Evolutionary conservation across 2,113 vertebrate species (phyloP).

Genomic region (Eulemur macaco): DNA sequence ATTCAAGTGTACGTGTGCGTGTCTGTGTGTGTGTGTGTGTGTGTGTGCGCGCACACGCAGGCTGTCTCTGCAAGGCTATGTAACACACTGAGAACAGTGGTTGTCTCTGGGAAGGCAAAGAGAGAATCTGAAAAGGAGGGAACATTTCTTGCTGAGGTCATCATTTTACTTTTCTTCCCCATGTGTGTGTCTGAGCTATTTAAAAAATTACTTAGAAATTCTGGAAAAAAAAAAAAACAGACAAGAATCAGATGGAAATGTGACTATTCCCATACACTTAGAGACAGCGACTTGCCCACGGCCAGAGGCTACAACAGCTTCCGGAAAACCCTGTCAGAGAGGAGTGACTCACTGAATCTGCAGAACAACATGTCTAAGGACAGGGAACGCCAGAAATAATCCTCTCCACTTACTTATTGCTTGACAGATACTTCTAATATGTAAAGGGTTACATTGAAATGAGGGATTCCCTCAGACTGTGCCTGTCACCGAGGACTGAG

Average conservation of each 20-base stretch:
- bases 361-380: background rate
- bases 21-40: fast-evolving
- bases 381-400: background rate
- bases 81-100: background rate
- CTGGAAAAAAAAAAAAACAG: background rate
- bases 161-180: background rate
- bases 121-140: background rate
- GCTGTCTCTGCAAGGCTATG: background rate
- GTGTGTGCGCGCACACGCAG: no score
- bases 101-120: background rate
- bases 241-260: background rate
- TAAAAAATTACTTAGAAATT: slow-evolving; percentile 12
- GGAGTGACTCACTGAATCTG: background rate
- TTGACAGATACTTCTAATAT: background rate
- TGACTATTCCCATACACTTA: background rate
- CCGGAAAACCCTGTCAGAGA: background rate
- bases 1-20: background rate
- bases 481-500: background rate
- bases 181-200: background rate
- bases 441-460: background rate
- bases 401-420: background rate
- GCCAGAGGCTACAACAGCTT: background rate
- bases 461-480: no score
- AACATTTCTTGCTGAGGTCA: background rate
- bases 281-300: background rate